Evolutionary conservation across 2,113 vertebrate genomes (phyloP), one percentile per base, ranked within the genome.

Genomic region (Pantherophis guttatus): DNA sequence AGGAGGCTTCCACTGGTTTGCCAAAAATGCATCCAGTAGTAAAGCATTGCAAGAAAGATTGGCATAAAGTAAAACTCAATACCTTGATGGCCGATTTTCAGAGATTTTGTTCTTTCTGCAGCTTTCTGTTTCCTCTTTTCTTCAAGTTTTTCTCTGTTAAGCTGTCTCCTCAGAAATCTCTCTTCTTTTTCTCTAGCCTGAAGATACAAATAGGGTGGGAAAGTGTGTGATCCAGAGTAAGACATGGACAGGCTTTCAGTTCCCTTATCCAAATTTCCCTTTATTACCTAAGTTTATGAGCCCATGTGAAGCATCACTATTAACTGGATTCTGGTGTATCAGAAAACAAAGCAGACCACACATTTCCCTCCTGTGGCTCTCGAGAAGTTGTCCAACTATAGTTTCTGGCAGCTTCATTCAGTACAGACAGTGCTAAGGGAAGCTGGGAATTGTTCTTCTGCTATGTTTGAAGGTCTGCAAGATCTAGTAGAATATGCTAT

Each of bases 141-240:
- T 97, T 99, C 99, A 97, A 99, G 97, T 90, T 98, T 98, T 94
- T 99, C 99, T 90, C 99, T 98, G 97, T 99, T 99, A 97, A 99
- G 98, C 93, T 98, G 99, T 90, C 99, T 97, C 96, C 99, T 99
- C 93, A 99, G 96, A 53, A 99, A 98, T 75, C 99, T 97, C 93
- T 99, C 99, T 96, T 99, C 99, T 97, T 99, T 99, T 96, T 99
- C 99, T 97, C 98, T 99, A 91, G 99, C 99, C 99, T 99, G 89
- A 89, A 97, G 90, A 93, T 52, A 96, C 3, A 96, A 94, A 95
- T 9, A 81, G 75, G 1, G 91, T 26, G 55, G 23, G 19, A 53
- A 75, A 33, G 15, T 21, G 0, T 21, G 94, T 19, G 10, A 10
- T 59, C 0, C 52, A 86, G 21, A n/a, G 33, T 62, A 57, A 39